Evolutionary conservation across 2,113 vertebrate species (phyloP).

Genomic region (Hyaena hyaena): DNA sequence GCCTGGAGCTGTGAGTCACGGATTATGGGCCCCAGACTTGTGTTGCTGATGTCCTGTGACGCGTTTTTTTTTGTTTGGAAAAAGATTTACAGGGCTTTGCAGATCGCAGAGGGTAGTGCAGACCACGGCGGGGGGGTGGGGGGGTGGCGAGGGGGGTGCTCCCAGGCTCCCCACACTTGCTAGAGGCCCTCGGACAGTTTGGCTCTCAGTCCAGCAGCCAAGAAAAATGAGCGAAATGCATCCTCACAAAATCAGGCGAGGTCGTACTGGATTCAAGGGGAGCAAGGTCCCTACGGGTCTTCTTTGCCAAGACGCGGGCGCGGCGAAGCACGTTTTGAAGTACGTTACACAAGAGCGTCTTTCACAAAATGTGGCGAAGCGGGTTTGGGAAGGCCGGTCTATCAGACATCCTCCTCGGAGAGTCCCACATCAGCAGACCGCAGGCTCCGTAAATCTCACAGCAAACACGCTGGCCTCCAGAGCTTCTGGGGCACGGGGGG

Average conservation of each 20-base stretch:
- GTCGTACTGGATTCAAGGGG: background rate
- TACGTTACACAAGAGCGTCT: background rate
- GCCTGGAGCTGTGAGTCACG: background rate
- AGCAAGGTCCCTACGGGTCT: background rate
- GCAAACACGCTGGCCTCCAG: background rate
- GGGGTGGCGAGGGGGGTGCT: no score
- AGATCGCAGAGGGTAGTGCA: background rate
- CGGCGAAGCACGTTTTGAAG: background rate
- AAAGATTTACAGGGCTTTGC: background rate
- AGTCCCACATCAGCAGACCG: accelerated
- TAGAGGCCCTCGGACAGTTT: accelerated
- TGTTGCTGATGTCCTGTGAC: background rate
- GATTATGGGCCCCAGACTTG: background rate
- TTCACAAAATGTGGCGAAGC: background rate
- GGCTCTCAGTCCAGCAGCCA: background rate
- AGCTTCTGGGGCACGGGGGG: background rate
- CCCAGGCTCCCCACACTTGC: background rate
- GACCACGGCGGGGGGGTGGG: background rate
- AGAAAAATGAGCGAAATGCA: background rate
- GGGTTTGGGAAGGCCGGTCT: background rate
- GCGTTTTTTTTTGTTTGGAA: background rate
- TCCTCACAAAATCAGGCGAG: background rate
- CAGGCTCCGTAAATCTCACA: background rate
- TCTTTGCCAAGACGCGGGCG: background rate
- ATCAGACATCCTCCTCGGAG: background rate